Base-by-base conservation (phyloP, 2,797 vertebrate genomes). In the Iguana delicatissima region DNA sequence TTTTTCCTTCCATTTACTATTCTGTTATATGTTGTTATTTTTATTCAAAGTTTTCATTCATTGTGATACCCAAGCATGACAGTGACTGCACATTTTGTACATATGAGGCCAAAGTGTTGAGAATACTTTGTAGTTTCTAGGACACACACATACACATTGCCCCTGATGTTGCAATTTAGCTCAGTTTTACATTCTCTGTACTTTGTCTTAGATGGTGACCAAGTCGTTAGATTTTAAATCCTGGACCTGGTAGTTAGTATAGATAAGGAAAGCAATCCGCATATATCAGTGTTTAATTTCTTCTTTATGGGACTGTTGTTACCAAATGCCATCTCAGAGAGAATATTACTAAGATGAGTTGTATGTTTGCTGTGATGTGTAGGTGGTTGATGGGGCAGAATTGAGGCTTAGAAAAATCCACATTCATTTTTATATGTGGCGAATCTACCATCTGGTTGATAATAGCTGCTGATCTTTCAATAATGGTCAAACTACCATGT, bases 281-380 rank as follows among this genome's bases (percentile, higher is more conserved):
- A 90, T 94, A 92, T 97, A 93, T 96, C 96, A 92, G 94, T 96
- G 95, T 97, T 97, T 97, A 97, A 98, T 95, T 98, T 97, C 97
- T 97, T 98, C 94, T 95, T 89, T 92, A 79, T 91, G 93, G 91
- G 88, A 91, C 80, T 92, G 62, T 93, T 57, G 90, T 91, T 94
- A 89, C 93, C 89, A 35, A 52, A 89, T 94, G 95, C 95, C 92
- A 94, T 95, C 7, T 93, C 94, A 90, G 94, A 94, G 89, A 85
- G 93, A 83, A 87, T 90, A 93, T 64, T 67, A 67, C 62, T 79
- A 73, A 67, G 76, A 38, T 35, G n/a, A 85, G n/a, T 12, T 55
- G 22, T 35, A 55, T 24, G 6, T 57, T 80, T 38, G 20, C 35
- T 77, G 57, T 55, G 12, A 76, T 2, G 46, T 38, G 57, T 20